Percentiles rank a stretch among this genome's conserved stretches.
These are phyloP conservation scores for Empidonax alnorum DNA, from an alignment of 2,113 vertebrate species.

Conservation along the genomic window DNA sequence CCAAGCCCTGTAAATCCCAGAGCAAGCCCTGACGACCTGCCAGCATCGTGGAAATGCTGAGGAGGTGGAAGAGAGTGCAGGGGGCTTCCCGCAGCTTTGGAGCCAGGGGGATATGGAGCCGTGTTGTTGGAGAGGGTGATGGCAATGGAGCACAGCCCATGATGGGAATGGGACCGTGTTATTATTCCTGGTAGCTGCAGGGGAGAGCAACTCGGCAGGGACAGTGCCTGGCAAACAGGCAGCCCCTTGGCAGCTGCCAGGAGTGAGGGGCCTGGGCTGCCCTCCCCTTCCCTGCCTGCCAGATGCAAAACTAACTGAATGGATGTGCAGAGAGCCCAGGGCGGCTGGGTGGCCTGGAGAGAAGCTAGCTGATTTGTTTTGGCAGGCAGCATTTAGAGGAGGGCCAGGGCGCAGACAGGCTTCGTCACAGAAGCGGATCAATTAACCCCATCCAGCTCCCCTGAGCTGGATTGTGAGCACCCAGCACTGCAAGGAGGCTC, in stretches of 20 bases:
- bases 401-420: background rate
- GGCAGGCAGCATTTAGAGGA: slow-evolving; percentile 51
- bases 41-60: background rate
- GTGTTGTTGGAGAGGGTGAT: background rate
- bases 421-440: slow-evolving; percentile 62
- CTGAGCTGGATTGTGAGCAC: background rate
- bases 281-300: background rate
- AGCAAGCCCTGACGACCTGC: background rate
- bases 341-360: background rate
- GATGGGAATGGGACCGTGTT: background rate
- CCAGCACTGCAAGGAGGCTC: background rate
- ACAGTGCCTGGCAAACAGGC: background rate
- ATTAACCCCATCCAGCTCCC: slow-evolving; percentile 47
- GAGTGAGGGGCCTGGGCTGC: background rate
- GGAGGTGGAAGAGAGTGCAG: background rate
- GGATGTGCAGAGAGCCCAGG: slow-evolving; percentile 9
- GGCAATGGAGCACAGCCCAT: rapidly evolving
- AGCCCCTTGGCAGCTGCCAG: background rate
- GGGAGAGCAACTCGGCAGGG: background rate
- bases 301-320: background rate
- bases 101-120: background rate
- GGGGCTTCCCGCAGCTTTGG: rapidly evolving
- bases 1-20: background rate
- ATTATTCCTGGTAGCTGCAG: slow-evolving; percentile 1
- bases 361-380: slow-evolving; percentile 45